Evolutionary conservation across 2,113 vertebrate genomes (phyloP), one percentile per base, ranked within the genome.

Genomic region (Dicaeum eximium): DNA sequence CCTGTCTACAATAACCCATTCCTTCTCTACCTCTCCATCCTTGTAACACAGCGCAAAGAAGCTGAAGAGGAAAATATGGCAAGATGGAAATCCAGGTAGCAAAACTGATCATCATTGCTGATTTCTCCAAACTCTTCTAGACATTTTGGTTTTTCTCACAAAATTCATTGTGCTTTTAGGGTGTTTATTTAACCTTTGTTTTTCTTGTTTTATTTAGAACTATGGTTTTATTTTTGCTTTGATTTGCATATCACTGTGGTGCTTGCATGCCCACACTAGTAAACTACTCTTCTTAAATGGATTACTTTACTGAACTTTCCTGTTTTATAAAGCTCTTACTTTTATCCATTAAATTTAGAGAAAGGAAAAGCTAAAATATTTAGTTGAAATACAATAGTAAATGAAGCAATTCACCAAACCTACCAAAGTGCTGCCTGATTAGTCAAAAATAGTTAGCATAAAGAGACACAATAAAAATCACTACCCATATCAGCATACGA

Each of bases 381-480:
- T 79, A 10, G 7, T 60, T 87, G 69, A 95, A 95, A 58, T 66
- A 27, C 47, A 79, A 30, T 23, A 40, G 20, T 35, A 74, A 93
- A 90, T 57, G 3, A 86, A 92, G 28, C 9, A 53, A 19, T 83
- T 88, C 54, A 53, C 10, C 13, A 56, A 48, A 48, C 48, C 38
- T 53, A n/a, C 35, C 8, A 14, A 87, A 81, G 2, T 40, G 48
- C 81, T 85, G 31, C 7, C 27, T 1, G 74, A 58, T 81, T 87
- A 89, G 27, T 84, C 51, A 70, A 79, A 89, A 87, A 38, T 64
- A 84, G n/a, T 71, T 89, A 79, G n/a, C 40, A 75, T 75, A 71
- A 87, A 91, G 38, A 87, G 57, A 37, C 30, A 74, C 13, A 91
- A 69, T 93, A 88, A 89, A 89, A 94, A 87, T 94, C 21, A 75